Conservation (phyloP, 2,797 vertebrate genomes). For the Pseudocheirus occidentalis region DNA sequence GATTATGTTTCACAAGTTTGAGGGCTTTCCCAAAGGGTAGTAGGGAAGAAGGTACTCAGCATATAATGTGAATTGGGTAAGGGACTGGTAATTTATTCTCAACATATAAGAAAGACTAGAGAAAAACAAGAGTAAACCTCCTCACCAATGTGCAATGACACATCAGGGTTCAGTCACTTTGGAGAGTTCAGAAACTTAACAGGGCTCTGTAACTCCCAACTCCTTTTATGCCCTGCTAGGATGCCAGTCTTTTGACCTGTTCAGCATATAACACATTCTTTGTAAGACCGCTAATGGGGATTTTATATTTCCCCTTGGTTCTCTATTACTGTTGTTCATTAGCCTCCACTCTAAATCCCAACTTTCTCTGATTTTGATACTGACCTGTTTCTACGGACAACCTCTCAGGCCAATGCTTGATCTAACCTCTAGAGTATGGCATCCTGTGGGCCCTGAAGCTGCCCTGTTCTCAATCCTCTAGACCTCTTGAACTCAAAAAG, state of each 20-base stretch:
- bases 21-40: not conserved
- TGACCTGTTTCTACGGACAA: not conserved
- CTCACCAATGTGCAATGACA: not conserved
- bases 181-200: not conserved
- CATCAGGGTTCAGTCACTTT: not conserved
- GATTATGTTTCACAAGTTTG: not conserved
- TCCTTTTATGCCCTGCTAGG: not conserved
- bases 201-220: not conserved
- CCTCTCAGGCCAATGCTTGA: not conserved
- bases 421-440: not conserved
- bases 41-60: not conserved
- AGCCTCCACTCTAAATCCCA: not conserved
- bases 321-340: not conserved
- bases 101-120: not conserved
- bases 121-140: not conserved
- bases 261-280: not conserved
- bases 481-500: not conserved
- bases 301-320: not conserved
- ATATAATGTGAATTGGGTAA: not conserved
- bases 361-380: not conserved
- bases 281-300: not conserved
- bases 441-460: not conserved
- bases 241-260: not conserved
- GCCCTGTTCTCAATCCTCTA: not conserved
- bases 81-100: not conserved